Conservation (phyloP, 2,888 invertebrate genomes). For the Latheticus oryzae region DNA sequence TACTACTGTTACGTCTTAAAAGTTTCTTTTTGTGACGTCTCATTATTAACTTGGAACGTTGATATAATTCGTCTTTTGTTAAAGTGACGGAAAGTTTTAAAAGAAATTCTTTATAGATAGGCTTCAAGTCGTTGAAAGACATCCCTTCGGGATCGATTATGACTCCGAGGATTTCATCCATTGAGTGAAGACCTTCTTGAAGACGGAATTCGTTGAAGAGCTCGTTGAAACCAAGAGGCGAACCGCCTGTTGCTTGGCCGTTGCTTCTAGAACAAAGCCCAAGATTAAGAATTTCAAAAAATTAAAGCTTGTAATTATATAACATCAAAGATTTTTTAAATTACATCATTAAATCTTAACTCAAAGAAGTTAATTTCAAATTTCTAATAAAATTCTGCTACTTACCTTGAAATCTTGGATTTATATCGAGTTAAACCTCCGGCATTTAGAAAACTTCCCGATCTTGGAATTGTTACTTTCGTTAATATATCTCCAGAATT, state of each 20-base stretch:
- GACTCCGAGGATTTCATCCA: constrained; percentile 88
- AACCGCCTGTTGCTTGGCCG: constrained; percentile 77
- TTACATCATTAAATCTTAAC: background rate
- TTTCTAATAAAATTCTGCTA: background rate
- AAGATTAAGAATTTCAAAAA: constrained; percentile 8
- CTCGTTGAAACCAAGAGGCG: constrained; percentile 87
- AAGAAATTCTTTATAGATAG: constrained; percentile 90
- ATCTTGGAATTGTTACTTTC: constrained; percentile 86
- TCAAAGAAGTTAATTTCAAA: background rate
- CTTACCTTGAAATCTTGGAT: constrained; percentile 75
- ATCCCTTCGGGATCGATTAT: constrained; percentile 93
- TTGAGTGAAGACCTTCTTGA: constrained; percentile 88
- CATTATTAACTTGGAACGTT: constrained; percentile 91
- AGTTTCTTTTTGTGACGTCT: constrained; percentile 82
- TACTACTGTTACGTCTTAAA: constrained; percentile 68
- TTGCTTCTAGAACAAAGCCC: constrained; percentile 69
- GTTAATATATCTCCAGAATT: constrained; percentile 85
- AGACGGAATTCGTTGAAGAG: constrained; percentile 88
- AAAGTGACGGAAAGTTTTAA: constrained; percentile 87
- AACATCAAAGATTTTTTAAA: constrained; percentile 11
- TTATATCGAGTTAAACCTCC: constrained; percentile 82
- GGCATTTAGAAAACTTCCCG: constrained; percentile 86
- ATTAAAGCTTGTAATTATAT: constrained; percentile 3
- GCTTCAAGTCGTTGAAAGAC: constrained; percentile 93
- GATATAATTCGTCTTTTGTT: constrained; percentile 92